Conservation (phyloP, 2,797 vertebrate genomes). For the Gymnothorax reevesii region DNA sequence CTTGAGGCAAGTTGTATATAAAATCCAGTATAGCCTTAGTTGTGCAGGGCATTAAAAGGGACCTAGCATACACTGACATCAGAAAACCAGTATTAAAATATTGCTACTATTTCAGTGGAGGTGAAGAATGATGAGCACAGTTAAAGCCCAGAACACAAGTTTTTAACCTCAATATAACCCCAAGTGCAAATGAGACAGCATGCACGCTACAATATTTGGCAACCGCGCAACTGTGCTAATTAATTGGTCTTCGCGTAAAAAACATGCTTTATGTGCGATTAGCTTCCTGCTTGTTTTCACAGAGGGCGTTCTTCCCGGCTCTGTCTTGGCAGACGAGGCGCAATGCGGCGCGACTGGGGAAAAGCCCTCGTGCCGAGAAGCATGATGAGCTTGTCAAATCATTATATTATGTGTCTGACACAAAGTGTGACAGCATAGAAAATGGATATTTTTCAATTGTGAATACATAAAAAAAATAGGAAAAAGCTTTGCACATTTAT, state of each 20-base stretch:
- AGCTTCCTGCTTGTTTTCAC: not conserved
- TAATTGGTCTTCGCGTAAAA: constrained; percentile 19
- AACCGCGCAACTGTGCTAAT: constrained; percentile 15
- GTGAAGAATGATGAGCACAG: not conserved
- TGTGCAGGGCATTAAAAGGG: not conserved
- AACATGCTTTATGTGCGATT: not conserved
- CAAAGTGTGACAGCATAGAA: not conserved
- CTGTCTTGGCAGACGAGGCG: constrained; percentile 5
- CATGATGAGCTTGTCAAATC: constrained; percentile 15
- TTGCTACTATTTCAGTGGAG: not conserved
- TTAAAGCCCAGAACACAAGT: not conserved
- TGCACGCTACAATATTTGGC: not conserved
- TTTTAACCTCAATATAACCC: not conserved
- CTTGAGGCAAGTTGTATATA: not conserved
- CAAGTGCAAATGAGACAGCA: not conserved
- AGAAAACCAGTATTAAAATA: not conserved
- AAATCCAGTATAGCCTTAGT: constrained; percentile 1
- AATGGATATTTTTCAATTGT: too few relatives aligned
- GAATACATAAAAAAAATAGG: too few relatives aligned
- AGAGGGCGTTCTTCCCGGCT: not conserved
- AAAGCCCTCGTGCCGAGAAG: constrained; percentile 14
- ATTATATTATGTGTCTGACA: not conserved
- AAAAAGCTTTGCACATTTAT: too few relatives aligned
- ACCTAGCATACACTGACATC: not conserved
- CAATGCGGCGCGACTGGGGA: not conserved